These are phyloP conservation scores for Zaprionus camerounensis DNA, from an alignment of 1,140 invertebrate species.

Conservation along the genomic window DNA sequence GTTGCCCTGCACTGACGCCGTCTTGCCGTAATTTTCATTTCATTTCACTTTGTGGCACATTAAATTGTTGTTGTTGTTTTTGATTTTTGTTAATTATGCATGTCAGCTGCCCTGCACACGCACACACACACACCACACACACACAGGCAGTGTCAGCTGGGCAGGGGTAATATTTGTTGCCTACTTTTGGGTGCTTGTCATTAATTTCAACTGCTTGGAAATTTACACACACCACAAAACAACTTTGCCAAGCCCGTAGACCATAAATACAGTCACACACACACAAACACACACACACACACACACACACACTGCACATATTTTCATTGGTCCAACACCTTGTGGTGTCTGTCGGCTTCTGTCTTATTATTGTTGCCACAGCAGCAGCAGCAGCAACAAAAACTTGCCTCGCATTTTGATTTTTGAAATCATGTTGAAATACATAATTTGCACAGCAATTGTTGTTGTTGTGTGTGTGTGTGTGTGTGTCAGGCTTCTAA, in stretches of 20 bases:
- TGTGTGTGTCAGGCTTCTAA: constrained; percentile 45
- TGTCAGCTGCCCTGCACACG: constrained; percentile 36
- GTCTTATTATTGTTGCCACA: constrained; percentile 47
- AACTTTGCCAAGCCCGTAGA: constrained; percentile 34
- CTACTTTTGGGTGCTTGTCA: constrained; percentile 63
- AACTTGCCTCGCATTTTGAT: constrained; percentile 60
- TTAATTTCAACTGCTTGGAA: constrained; percentile 72
- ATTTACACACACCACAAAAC: constrained; percentile 60
- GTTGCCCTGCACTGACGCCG: not conserved
- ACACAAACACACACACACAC: constrained; percentile 10
- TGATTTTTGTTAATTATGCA: constrained; percentile 71
- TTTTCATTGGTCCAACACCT: constrained; percentile 72
- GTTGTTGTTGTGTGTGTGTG: constrained; percentile 43
- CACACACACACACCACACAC: constrained; percentile 2
- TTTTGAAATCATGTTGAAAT: constrained; percentile 66
- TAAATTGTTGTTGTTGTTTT: constrained; percentile 52
- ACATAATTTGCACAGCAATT: constrained; percentile 57
- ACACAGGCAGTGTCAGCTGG: not conserved
- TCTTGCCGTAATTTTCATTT: constrained; percentile 62
- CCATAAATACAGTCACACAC: constrained; percentile 36
- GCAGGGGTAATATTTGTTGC: constrained; percentile 35
- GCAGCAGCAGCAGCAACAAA: constrained; percentile 29
- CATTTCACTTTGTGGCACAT: constrained; percentile 61
- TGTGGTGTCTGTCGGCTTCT: constrained; percentile 31
- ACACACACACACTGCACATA: constrained; percentile 11